These are phyloP conservation scores for Eciton burchellii DNA, from an alignment of 1,140 invertebrate species.

Conservation along the genomic window DNA sequence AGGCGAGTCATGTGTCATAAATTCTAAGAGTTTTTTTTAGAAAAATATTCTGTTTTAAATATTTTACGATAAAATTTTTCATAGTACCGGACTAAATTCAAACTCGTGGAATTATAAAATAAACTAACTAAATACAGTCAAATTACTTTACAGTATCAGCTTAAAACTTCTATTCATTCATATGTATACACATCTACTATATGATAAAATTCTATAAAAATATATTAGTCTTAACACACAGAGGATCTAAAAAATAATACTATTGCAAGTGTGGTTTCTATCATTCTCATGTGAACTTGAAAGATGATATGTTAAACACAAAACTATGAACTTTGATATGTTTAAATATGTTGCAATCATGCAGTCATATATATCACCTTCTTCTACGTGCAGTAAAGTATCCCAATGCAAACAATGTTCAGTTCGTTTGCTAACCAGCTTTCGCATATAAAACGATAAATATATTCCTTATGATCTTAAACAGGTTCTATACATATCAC, in stretches of 20 bases:
- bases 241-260: constrained; percentile 18
- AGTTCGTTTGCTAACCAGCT: constrained; percentile 25
- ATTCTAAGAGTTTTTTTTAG: background rate
- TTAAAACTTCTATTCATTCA: constrained; percentile 10
- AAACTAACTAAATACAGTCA: constrained; percentile 64
- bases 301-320: constrained; percentile 41
- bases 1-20: constrained; percentile 11
- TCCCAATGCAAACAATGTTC: constrained; percentile 31
- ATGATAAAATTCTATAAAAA: constrained; percentile 12
- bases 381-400: constrained; percentile 12
- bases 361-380: background rate
- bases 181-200: background rate
- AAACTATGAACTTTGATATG: constrained; percentile 22
- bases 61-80: constrained; percentile 40
- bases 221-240: constrained; percentile 10
- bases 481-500: constrained; percentile 67
- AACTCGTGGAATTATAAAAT: constrained; percentile 38
- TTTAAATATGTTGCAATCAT: constrained; percentile 17
- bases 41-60: background rate
- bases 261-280: background rate
- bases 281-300: constrained; percentile 14
- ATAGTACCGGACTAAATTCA: constrained; percentile 50
- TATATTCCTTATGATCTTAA: constrained; percentile 56
- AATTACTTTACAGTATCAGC: constrained; percentile 31
- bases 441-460: constrained; percentile 38